Evolutionary conservation across 1,140 invertebrate species (phyloP), one percentile per base, ranked within the genome.

Genomic region (Philopotamus ludificatus): DNA sequence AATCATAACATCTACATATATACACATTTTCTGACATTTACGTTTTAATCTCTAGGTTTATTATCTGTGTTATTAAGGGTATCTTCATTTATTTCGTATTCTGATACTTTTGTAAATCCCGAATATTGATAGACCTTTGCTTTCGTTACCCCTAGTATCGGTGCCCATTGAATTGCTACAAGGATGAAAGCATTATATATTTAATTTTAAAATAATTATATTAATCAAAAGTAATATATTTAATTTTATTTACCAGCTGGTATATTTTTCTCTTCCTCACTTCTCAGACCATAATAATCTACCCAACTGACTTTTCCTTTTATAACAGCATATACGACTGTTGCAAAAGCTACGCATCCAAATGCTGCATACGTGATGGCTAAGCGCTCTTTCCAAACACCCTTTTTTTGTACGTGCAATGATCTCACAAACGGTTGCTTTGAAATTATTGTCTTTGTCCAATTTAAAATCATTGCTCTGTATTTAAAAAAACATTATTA

Each of bases 261-360:
- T 53, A 82, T 70, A 3, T 75, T 59, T 26, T 75, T 65, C 59
- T 87, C 85, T 71, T 83, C 82, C 34, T 86, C 82, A 22, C 79
- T 72, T 74, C 86, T 85, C 8, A 85, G 73, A 23, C 86, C 86
- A 74, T 85, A 81, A 68, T 82, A 82, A 66, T 82, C 77, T 3
- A 85, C 85, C 86, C 84, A 87, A 73, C 87, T 84, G 1, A 74
- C 76, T 71, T 83, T 84, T 0, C 86, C 86, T 34, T 77, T 78
- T 53, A 76, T 84, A 8, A 80, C 72, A 71, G 76, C 80, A 66
- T 85, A 87, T 23, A 79, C 58, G 3, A 87, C 81, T 20, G 85
- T 71, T 9, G 84, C 85, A 70, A 88, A 84, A 0, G 84, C 83
- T 77, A 87, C 85, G 84, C 85, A 87, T 10, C 84, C 82, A 10